These are phyloP conservation scores for Columbina picui DNA, from an alignment of 2,113 vertebrate genomes.

Conservation along the genomic window DNA sequence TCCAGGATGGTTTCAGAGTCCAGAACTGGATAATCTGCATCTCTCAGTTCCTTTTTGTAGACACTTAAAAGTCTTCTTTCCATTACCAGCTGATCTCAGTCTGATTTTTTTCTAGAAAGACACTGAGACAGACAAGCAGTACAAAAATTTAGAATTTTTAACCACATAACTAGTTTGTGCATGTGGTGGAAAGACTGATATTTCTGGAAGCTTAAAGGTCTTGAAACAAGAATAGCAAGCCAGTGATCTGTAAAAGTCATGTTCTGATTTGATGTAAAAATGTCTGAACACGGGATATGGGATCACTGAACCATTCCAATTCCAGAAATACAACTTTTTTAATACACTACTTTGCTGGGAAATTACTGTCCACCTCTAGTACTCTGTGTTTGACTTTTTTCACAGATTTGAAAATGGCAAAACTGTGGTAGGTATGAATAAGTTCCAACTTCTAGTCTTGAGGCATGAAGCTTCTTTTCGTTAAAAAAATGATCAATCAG, in stretches of 20 bases:
- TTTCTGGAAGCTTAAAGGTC: background rate
- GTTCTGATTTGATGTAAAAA: background rate
- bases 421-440: background rate
- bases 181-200: background rate
- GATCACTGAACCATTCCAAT: background rate
- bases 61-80: background rate
- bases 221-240: background rate
- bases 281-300: background rate
- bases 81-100: background rate
- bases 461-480: background rate
- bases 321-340: background rate
- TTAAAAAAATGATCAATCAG: background rate
- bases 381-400: background rate
- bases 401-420: background rate
- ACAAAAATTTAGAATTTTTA: background rate
- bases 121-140: background rate
- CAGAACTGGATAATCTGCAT: background rate
- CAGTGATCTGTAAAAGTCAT: background rate
- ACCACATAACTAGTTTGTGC: background rate
- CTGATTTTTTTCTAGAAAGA: background rate
- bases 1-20: background rate
- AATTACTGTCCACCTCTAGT: background rate
- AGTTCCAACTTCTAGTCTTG: background rate
- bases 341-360: background rate
- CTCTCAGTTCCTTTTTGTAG: background rate